Conservation (phyloP, 2,888 invertebrate species). For the Nycteola revayana region DNA sequence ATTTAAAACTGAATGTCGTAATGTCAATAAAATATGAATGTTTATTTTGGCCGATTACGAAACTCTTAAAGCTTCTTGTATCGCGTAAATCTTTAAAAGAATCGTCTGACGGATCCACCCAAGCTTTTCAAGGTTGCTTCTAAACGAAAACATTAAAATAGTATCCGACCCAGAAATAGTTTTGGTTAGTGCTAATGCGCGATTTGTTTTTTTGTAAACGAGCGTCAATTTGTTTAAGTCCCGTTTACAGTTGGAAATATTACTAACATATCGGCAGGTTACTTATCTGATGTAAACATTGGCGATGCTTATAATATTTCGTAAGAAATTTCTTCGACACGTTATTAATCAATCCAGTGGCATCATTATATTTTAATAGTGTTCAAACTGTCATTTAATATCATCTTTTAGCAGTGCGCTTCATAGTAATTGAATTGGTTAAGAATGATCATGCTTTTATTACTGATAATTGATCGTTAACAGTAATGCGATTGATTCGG, state of each 20-base stretch:
- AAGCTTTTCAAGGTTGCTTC: conserved; percentile 61
- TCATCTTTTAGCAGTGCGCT: too few species aligned
- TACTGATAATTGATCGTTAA: too few species aligned
- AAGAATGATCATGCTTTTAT: too few species aligned
- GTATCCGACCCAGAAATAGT: conserved; percentile 70
- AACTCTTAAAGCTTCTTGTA: conserved; percentile 59
- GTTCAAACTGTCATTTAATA: too few species aligned
- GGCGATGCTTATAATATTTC: conserved; percentile 3
- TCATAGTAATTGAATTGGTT: too few species aligned
- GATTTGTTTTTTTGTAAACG: conserved; percentile 51
- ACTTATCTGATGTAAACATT: conserved; percentile 1
- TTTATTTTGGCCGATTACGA: conserved; percentile 79
- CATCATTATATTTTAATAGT: too few species aligned
- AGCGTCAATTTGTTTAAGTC: conserved; percentile 44
- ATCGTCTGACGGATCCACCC: conserved; percentile 58
- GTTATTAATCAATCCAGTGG: too few species aligned
- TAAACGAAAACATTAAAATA: conserved; percentile 54
- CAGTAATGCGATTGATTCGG: too few species aligned
- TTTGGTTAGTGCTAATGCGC: conserved; percentile 31
- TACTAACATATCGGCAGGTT: conserved; percentile 36
- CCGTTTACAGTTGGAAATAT: conserved; percentile 38
- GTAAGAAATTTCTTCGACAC: too few species aligned
- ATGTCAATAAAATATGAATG: conserved; percentile 77
- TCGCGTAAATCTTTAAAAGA: conserved; percentile 67
- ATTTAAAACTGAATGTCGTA: conserved; percentile 70